Conservation (phyloP, 1,140 invertebrate species). For the Sarcophaga peregrina region DNA sequence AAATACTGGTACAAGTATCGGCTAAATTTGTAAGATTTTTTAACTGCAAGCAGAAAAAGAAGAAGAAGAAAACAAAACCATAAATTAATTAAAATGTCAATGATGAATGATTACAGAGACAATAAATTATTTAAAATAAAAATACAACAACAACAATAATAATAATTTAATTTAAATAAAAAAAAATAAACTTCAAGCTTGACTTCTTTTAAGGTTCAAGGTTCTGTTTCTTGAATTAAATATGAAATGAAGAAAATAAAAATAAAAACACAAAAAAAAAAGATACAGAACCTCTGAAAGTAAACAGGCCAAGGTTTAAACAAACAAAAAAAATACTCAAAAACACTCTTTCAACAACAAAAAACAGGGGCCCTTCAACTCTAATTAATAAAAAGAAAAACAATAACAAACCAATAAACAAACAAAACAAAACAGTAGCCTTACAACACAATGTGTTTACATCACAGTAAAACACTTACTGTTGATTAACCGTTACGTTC, state of each 20-base stretch:
- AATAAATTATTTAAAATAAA: not conserved
- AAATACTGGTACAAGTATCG: conserved; percentile 38
- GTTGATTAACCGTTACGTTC: too few species aligned
- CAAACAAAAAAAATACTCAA: not conserved
- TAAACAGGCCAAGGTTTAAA: not conserved
- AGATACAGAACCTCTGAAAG: not conserved
- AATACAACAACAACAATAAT: too few species aligned
- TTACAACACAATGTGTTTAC: too few species aligned
- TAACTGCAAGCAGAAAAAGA: conserved; percentile 43
- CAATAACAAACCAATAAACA: too few species aligned
- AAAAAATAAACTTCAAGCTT: conserved; percentile 15
- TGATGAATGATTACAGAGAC: not conserved
- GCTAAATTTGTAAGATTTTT: conserved; percentile 46
- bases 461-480: too few species aligned
- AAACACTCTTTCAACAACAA: not conserved
- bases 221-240: not conserved
- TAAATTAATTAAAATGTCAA: not conserved
- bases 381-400: too few species aligned
- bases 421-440: too few species aligned
- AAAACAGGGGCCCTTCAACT: not conserved
- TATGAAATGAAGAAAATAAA: too few species aligned
- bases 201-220: conserved; percentile 21
- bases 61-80: not conserved
- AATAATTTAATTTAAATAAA: not conserved
- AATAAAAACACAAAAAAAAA: too few species aligned